A percentile compares a stretch with the other conserved stretches of the same genome.
phyloP scores from a whole-genome alignment of 2,113 vertebrate species.

The Piprites chloris region DNA sequence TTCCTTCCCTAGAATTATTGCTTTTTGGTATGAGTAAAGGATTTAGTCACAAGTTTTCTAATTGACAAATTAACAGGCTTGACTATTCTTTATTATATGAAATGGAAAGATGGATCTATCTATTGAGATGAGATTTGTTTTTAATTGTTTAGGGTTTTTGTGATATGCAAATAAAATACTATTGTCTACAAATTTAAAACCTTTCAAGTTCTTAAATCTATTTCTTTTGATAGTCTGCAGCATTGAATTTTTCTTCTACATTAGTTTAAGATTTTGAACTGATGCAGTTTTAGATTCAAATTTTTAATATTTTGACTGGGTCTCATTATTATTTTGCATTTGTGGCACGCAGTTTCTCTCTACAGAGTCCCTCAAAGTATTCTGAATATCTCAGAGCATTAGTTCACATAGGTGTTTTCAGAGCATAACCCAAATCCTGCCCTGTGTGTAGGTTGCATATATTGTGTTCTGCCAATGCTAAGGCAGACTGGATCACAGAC shows the following conservation, averaged over 20 bases:
- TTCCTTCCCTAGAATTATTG: not conserved
- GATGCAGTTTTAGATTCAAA: not conserved
- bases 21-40: not conserved
- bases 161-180: not conserved
- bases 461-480: not conserved
- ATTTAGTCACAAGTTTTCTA: not conserved
- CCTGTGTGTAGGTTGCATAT: not conserved
- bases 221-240: not conserved
- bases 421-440: not conserved
- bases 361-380: not conserved
- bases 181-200: not conserved
- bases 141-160: not conserved
- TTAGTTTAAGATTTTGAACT: not conserved
- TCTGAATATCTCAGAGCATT: not conserved
- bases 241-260: not conserved
- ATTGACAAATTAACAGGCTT: not conserved
- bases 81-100: not conserved
- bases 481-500: not conserved
- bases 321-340: not conserved
- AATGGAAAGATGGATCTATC: not conserved
- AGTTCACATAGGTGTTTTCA: not conserved
- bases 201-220: not conserved
- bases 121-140: not conserved
- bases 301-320: not conserved
- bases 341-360: not conserved